Base-by-base conservation (phyloP, 2,888 invertebrate genomes). In the Hartigia nigra region DNA sequence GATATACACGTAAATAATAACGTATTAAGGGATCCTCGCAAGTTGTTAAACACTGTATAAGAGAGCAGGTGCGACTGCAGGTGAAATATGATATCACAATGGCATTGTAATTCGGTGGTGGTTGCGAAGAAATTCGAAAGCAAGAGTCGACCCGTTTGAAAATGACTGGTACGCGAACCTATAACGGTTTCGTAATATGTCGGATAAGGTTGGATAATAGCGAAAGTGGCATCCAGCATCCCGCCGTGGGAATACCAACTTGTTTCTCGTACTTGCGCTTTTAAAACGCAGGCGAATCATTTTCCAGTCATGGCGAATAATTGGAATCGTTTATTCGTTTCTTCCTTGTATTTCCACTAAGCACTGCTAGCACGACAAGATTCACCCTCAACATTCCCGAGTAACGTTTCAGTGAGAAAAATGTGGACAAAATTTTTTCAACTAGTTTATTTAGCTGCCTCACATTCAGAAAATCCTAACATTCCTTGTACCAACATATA, bases 221-320 rank as follows among this genome's bases (percentile, higher is more conserved):
- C 86, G 88, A 88, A 88, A 88, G 88, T 86, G 83, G 84, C 85
- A 55, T 78, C 75, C 83, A 83, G 83, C 87, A 86, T 87, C 86
- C 77, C 81, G 84, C 85, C 87, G 87, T 87, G 87, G 87, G 87
- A 87, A 87, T 86, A 81, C 79, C 87, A 85, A 83, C 85, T 84
- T 79, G 85, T 87, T 86, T 87, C 74, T 75, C 75, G 31, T 75
- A 36, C 37, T 35, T 31, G 36, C 34, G 36, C 75, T 35, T 75
- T 32, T 72, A 55, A 79, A 72, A 78, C 76, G 69, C 79, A 55
- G 74, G 81, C 74, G 78, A 74, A 80, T 80, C 31, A 55, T 55
- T 55, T 55, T 55, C 55, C 55, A 55, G 55, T 55, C 55, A 55
- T 55, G 55, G 55, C 23, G 23, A 55, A 55, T 55, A 55, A 55